Evolutionary conservation across 2,888 invertebrate species (phyloP), one percentile per base, ranked within the genome.

Genomic region (Orthosia gothica): DNA sequence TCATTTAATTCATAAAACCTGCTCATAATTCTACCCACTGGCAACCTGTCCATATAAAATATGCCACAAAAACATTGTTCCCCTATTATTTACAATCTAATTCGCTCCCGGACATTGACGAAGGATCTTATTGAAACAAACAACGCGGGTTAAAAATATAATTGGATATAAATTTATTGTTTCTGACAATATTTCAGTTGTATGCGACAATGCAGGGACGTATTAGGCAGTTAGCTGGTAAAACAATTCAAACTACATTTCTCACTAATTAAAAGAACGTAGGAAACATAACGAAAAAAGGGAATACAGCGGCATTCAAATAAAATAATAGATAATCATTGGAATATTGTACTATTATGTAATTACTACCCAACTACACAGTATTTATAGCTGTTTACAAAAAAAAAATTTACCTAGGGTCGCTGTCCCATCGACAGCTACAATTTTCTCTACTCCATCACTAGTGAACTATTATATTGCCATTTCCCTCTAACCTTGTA

Each of bases 141-240:
- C 62, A 81, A 74, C 52, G 32, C 58, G 13, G 20, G 32, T 32
- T 63, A 69, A 79, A 74, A 75, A 54, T 32, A 74, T 84, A 79
- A 84, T 81, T 84, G 75, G 71, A 81, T 75, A 68, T 72, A 81
- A 70, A 84, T 82, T 76, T 78, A 84, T 82, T 75, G 72, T 81
- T 77, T 59, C 59, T 59, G 79, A 76, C 79, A 78, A 84, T 75
- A 83, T 84, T 81, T 77, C 74, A 66, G 63, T 70, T 81, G 70
- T 67, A 80, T 71, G 64, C 62, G 74, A 63, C 58, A 70, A n/a
- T 50, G 20, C 84, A 81, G 83, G 58, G 11, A n/a, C 32, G 77
- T n/a, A 83, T 32, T 83, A n/a, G 3, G 20, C 16, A 2, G 40
- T 40, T 40, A 0, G 13, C 15, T 20, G 18, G 1, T 40, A 40